phyloP scores from a whole-genome alignment of 1,140 invertebrate genomes.

The Achatina immaculata region DNA sequence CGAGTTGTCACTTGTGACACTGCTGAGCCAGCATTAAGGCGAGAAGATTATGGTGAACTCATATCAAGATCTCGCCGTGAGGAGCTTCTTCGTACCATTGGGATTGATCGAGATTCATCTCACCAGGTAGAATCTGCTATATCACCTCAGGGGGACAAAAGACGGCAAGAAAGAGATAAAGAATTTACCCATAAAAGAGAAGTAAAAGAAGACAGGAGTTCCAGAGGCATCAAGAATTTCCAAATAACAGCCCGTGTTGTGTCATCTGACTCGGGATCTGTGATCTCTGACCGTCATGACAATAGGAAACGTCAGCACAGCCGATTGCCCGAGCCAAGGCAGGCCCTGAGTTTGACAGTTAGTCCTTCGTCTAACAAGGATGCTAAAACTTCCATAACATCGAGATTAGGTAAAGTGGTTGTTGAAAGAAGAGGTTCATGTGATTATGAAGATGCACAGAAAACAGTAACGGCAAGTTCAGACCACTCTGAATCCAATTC shows the following conservation, averaged over 20 bases:
- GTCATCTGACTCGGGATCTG: no score
- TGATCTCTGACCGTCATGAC: no score
- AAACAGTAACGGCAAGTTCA: background rate
- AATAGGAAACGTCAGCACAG: no score
- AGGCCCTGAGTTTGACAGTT: background rate
- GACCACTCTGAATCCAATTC: no score
- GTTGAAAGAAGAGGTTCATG: background rate
- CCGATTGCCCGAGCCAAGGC: no score
- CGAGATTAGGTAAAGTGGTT: background rate
- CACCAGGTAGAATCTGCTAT: background rate
- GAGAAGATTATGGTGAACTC: conserved; percentile 28
- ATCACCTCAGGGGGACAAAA: background rate
- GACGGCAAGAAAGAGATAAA: background rate
- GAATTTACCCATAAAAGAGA: background rate
- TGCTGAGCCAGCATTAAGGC: background rate
- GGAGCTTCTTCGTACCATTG: conserved; percentile 41
- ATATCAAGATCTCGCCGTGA: conserved; percentile 42
- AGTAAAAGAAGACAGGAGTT: conserved; percentile 3
- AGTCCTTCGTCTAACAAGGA: background rate
- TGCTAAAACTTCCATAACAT: background rate
- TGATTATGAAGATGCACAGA: background rate
- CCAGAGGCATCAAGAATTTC: conserved; percentile 10
- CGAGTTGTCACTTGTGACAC: no score
- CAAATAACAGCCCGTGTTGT: conserved; percentile 13
- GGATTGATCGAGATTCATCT: background rate